Conservation (phyloP, 2,888 invertebrate species). For the Frankliniella intonsa region DNA sequence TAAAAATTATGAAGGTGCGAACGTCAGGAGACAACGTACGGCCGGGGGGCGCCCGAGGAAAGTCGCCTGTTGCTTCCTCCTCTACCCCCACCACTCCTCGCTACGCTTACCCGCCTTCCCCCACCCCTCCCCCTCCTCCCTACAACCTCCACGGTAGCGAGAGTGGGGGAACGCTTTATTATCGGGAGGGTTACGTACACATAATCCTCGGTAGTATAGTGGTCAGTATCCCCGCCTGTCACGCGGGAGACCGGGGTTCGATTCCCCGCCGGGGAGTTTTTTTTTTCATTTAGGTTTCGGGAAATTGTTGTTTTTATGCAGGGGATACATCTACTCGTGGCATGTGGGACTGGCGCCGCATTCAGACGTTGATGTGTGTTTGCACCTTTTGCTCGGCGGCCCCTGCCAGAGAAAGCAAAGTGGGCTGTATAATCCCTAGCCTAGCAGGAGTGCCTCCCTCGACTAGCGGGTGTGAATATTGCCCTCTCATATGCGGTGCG, state of each 20-base stretch:
- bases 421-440: not conserved
- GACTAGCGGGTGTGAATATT: not conserved
- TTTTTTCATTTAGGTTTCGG: not conserved
- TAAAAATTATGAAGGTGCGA: too few relatives aligned
- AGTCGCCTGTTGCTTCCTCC: not conserved
- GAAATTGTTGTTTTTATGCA: too few relatives aligned
- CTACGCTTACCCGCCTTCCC: not conserved
- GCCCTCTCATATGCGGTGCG: not conserved
- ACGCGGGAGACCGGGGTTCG: slow-evolving; percentile 53
- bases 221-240: slow-evolving; percentile 53
- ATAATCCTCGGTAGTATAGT: slow-evolving; percentile 51
- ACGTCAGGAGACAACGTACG: too few relatives aligned
- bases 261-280: slow-evolving; percentile 50
- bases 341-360: too few relatives aligned
- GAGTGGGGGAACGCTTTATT: too few relatives aligned
- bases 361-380: too few relatives aligned
- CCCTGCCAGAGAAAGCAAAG: too few relatives aligned
- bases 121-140: not conserved
- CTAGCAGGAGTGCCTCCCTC: not conserved
- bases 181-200: too few relatives aligned
- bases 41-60: not conserved
- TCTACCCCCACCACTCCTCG: not conserved
- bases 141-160: not conserved
- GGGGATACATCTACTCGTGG: too few relatives aligned
- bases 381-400: too few relatives aligned